phyloP scores from a whole-genome alignment of 1,140 invertebrate genomes.

The Eriosoma lanigerum region DNA sequence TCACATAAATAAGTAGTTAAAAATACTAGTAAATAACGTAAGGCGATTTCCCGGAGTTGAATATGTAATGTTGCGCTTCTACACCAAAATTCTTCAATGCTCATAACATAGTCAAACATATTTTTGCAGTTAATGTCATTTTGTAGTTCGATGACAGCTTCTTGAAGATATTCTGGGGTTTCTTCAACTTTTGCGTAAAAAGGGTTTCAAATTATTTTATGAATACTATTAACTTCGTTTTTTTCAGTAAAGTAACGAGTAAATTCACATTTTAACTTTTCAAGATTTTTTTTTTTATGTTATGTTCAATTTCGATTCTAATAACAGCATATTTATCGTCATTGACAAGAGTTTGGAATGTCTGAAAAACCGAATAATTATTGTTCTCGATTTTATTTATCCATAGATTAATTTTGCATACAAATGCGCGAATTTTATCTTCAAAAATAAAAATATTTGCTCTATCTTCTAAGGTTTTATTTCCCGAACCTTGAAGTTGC shows the following conservation, averaged over 20 bases:
- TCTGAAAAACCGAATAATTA: slow-evolving; percentile 37
- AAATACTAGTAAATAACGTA: slow-evolving; percentile 13
- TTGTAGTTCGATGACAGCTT: slow-evolving; percentile 33
- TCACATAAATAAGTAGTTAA: not conserved
- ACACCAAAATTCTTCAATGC: slow-evolving; percentile 41
- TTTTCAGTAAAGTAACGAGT: too few relatives aligned
- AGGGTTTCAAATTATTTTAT: not conserved
- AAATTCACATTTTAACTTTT: too few relatives aligned
- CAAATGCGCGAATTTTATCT: slow-evolving; percentile 48
- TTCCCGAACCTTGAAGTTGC: slow-evolving; percentile 52
- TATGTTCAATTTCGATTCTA: too few relatives aligned
- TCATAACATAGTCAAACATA: slow-evolving; percentile 42
- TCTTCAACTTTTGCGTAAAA: not conserved
- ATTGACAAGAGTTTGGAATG: slow-evolving; percentile 17
- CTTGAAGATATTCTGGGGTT: not conserved
- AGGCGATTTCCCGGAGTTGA: slow-evolving; percentile 10
- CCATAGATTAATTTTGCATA: slow-evolving; percentile 51
- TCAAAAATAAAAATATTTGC: slow-evolving; percentile 54
- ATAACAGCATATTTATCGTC: slow-evolving; percentile 28
- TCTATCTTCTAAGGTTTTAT: slow-evolving; percentile 52
- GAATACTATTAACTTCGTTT: not conserved
- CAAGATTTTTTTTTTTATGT: too few relatives aligned
- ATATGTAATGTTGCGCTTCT: slow-evolving; percentile 30
- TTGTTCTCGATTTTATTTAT: slow-evolving; percentile 37
- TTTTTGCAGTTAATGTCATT: slow-evolving; percentile 17